Evolutionary conservation across 2,113 vertebrate species (phyloP), one percentile per base, ranked within the genome.

Genomic region (Nettapus auritus): DNA sequence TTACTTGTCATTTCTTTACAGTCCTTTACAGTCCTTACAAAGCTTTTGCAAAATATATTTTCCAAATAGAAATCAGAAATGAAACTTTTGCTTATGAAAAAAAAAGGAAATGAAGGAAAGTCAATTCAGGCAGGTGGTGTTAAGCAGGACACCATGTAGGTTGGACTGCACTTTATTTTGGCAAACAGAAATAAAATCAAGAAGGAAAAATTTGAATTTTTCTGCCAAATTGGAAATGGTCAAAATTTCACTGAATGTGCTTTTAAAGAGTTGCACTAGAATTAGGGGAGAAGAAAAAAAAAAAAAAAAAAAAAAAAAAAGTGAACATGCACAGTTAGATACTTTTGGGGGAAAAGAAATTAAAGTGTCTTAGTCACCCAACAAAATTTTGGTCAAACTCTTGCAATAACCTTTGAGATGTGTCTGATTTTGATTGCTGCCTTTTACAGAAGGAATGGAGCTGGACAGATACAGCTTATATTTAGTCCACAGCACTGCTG

Each of bases 371-470:
- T 74, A 3, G 2, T 77, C 50, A 29, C 11, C 28, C 79, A 82
- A 38, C 13, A 76, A 55, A 75, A 44, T 18, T 52, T 64, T 87
- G 25, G 11, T 18, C 5, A 3, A 84, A 36, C 20, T 82, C 70
- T 29, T 88, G 26, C 11, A 82, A 64, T 82, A 85, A 53, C 28
- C 18, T 82, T 69, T 91, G 4, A 66, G 76, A 79, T 69, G 13
- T 71, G 77, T 73, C 81, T 78, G 53, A 57, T 91, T 89, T 92
- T 94, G 74, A 87, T 85, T 84, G 38, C 66, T 77, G 57, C 33
- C 31, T 91, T 94, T 85, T 60, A 46, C 31, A 80, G 44, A n/a
- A 89, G 33, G 55, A 62, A 33, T 17, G 20, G 36, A 40, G 29
- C 26, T 82, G 91, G 78, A 34, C 4, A 36, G 68, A 50, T n/a